These are phyloP conservation scores for Bombylius major DNA, from an alignment of 2,888 invertebrate species.

Conservation along the genomic window DNA sequence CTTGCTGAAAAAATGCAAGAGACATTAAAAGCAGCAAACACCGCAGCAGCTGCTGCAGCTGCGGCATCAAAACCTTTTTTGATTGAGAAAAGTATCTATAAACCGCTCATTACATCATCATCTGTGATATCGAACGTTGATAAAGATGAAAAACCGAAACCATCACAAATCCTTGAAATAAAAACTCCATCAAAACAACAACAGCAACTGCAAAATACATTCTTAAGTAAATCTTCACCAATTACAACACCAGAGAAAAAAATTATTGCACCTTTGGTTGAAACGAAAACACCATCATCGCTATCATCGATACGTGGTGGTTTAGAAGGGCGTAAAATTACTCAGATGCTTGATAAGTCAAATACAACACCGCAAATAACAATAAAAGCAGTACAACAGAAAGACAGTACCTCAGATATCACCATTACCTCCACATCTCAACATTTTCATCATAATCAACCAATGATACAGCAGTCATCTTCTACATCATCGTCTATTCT, in stretches of 20 bases:
- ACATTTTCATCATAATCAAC: too few species aligned
- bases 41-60: too few species aligned
- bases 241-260: neutral
- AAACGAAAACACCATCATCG: neutral
- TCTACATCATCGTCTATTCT: conserved; percentile 6
- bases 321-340: conserved; percentile 22
- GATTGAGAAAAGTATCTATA: conserved; percentile 10
- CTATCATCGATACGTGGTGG: neutral
- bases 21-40: conserved; percentile 19
- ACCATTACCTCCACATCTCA: too few species aligned
- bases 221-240: neutral
- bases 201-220: neutral
- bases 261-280: neutral
- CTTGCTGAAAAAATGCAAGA: conserved; percentile 25
- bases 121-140: conserved; percentile 15
- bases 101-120: neutral
- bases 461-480: neutral
- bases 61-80: conserved; percentile 17
- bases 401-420: neutral
- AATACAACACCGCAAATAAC: neutral
- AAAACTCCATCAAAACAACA: neutral
- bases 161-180: neutral
- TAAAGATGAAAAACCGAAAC: conserved; percentile 8
- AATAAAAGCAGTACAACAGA: conserved; percentile 3
- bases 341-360: neutral